Conservation (phyloP, 2,797 vertebrate genomes). For the Apogon talboti region DNA sequence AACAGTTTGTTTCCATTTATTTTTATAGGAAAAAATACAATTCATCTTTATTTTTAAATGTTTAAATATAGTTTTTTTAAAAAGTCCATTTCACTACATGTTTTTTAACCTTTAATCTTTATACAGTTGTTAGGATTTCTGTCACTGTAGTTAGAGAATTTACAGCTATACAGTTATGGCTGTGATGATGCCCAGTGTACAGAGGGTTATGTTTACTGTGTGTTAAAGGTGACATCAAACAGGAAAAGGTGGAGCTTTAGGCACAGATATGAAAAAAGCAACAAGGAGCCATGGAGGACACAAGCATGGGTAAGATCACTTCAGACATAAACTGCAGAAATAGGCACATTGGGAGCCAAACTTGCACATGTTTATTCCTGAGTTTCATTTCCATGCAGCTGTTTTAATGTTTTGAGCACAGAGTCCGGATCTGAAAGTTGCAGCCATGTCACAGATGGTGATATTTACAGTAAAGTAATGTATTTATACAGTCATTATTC, state of each 20-base stretch:
- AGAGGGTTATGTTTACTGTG: neutral
- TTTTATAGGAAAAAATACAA: neutral
- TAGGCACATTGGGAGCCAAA: too few relatives aligned
- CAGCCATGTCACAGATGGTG: conserved; percentile 1
- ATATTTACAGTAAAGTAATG: neutral
- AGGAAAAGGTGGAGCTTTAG: conserved; percentile 35
- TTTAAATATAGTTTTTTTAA: too few relatives aligned
- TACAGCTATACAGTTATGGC: too few relatives aligned
- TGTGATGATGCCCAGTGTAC: too few relatives aligned
- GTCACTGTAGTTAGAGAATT: too few relatives aligned
- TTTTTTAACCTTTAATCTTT: neutral
- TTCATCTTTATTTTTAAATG: too few relatives aligned
- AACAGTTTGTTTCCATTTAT: neutral
- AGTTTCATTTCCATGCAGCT: neutral
- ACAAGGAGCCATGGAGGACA: conserved; percentile 50
- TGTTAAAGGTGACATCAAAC: conserved; percentile 19
- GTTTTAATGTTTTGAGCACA: neutral
- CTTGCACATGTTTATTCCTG: neutral
- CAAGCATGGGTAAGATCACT: conserved; percentile 49
- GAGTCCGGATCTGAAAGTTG: neutral
- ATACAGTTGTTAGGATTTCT: too few relatives aligned
- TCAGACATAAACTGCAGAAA: neutral
- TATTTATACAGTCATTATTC: too few relatives aligned
- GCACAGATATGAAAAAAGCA: neutral
- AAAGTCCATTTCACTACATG: too few relatives aligned